phyloP scores from a whole-genome alignment of 1,140 invertebrate genomes.

The Drosophila bifasciata region DNA sequence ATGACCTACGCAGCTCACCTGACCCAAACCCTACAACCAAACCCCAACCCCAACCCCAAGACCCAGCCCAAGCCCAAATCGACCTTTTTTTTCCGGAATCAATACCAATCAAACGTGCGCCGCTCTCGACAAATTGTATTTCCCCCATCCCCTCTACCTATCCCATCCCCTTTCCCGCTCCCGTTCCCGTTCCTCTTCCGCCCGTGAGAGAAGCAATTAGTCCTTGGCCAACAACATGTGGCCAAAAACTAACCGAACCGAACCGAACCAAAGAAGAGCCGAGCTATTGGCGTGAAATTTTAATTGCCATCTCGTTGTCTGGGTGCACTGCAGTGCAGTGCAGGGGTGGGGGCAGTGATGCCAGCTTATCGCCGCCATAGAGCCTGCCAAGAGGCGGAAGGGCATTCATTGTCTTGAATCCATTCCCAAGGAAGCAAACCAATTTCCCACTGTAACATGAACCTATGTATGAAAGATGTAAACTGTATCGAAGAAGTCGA shows the following conservation, averaged over 20 bases:
- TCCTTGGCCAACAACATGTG: conserved; percentile 63
- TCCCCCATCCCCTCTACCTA: conserved; percentile 10
- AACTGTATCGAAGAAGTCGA: too few relatives aligned
- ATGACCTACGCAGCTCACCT: conserved; percentile 58
- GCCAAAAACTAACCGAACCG: conserved; percentile 15
- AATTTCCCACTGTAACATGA: too few relatives aligned
- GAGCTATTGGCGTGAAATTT: conserved; percentile 80
- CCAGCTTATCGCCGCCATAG: too few relatives aligned
- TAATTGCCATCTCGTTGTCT: conserved; percentile 61
- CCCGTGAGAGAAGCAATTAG: conserved; percentile 66
- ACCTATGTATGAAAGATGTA: too few relatives aligned
- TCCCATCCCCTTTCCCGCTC: conserved; percentile 12
- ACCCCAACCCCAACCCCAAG: background rate
- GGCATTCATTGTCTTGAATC: too few relatives aligned
- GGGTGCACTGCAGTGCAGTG: background rate
- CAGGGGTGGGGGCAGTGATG: too few relatives aligned
- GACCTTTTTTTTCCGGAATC: conserved; percentile 50
- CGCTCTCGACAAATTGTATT: conserved; percentile 79
- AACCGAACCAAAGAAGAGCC: conserved; percentile 6
- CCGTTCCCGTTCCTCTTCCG: conserved; percentile 21
- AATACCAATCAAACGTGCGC: conserved; percentile 79
- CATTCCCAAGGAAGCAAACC: too few relatives aligned
- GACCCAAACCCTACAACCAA: too few relatives aligned
- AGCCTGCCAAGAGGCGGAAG: too few relatives aligned
- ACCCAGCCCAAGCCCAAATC: background rate